Evolutionary conservation across 92 coral and sea anemone species (phyloP).

Genomic region (Pocillopora grandis): DNA sequence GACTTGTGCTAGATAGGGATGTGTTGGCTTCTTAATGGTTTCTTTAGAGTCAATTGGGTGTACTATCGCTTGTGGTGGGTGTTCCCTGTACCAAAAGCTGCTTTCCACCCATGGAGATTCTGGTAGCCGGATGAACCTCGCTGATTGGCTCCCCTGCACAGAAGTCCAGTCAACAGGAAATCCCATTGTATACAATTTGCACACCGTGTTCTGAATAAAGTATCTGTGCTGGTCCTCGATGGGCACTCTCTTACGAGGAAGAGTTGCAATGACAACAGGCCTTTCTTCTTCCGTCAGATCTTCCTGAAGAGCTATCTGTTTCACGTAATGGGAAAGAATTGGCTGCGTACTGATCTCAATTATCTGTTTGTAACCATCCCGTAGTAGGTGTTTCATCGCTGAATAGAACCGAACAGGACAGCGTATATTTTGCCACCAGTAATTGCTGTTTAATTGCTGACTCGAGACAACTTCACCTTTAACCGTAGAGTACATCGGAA

Average conservation of each 20-base stretch:
- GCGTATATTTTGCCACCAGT: constrained; percentile 94
- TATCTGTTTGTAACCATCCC: constrained; percentile 62
- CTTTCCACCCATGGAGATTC: constrained; percentile 84
- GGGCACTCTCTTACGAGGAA: constrained; percentile 61
- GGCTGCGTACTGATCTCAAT: constrained; percentile 86
- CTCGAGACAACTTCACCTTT: constrained; percentile 62
- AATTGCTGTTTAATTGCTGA: constrained; percentile 46
- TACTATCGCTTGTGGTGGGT: constrained; percentile 38
- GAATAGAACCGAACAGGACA: constrained; percentile 66
- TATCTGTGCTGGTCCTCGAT: constrained; percentile 62
- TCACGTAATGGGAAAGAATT: constrained; percentile 60
- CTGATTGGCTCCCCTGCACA: constrained; percentile 55
- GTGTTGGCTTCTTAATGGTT: constrained; percentile 6
- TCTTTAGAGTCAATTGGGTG: neutral
- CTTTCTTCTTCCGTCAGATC: constrained; percentile 16
- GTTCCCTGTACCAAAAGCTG: constrained; percentile 71
- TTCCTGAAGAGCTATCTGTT: constrained; percentile 50
- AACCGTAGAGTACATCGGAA: constrained; percentile 91
- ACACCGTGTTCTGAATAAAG: constrained; percentile 75
- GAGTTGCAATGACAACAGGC: constrained; percentile 52
- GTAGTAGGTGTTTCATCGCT: constrained; percentile 60
- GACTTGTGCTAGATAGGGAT: constrained; percentile 64
- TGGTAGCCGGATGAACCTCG: constrained; percentile 67
- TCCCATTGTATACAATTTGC: constrained; percentile 66
- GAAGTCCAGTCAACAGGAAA: constrained; percentile 69